Evolutionary conservation across 2,888 invertebrate species (phyloP).

Genomic region (Dinocampus coccinellae): DNA sequence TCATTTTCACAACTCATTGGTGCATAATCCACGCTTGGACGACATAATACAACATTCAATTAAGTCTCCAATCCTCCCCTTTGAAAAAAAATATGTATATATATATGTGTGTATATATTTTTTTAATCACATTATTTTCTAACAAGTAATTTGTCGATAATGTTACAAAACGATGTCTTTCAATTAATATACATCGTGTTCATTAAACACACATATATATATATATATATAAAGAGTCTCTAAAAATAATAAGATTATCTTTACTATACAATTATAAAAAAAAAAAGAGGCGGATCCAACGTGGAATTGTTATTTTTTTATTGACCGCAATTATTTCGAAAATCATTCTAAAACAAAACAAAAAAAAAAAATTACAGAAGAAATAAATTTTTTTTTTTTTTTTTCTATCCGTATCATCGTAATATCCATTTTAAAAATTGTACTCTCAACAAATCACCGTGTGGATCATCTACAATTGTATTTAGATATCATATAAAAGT

Average conservation of each 20-base stretch:
- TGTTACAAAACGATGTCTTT: slow-evolving; percentile 5
- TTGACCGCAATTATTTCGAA: slow-evolving; percentile 16
- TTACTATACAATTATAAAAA: slow-evolving; percentile 9
- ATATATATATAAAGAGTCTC: slow-evolving; percentile 2
- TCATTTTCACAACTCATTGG: neutral
- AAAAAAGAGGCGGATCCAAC: neutral
- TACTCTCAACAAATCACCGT: neutral
- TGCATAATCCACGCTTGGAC: neutral
- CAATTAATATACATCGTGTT: neutral
- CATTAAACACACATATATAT: neutral
- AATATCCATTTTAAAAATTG: slow-evolving; percentile 4
- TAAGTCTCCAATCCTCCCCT: too few relatives aligned
- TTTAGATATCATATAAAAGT: slow-evolving; percentile 56
- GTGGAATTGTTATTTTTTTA: neutral
- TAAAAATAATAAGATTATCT: neutral
- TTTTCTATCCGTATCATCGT: neutral
- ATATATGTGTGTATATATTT: too few relatives aligned
- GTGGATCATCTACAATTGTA: slow-evolving; percentile 17
- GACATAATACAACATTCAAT: neutral
- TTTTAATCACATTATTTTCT: slow-evolving; percentile 7
- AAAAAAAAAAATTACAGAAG: slow-evolving; percentile 11
- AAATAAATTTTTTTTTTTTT: neutral
- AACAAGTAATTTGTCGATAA: slow-evolving; percentile 18
- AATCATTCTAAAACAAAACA: too few relatives aligned
- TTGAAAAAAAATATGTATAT: slow-evolving; percentile 1